Conservation (phyloP, 2,888 invertebrate species). For the Adelphocoris suturalis region DNA sequence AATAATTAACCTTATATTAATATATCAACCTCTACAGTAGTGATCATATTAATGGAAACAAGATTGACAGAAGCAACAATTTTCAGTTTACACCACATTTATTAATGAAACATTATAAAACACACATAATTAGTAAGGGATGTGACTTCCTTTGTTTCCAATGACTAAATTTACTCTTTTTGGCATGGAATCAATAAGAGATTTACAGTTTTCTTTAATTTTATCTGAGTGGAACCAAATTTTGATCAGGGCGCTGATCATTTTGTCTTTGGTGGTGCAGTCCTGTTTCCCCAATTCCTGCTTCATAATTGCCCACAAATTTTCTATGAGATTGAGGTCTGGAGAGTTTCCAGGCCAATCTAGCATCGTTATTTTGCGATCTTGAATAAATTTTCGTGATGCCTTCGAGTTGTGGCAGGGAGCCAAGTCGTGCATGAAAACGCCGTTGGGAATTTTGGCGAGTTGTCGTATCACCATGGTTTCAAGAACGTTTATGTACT, state of each 20-base stretch:
- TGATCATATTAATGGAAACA: background rate
- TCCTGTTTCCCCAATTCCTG: background rate
- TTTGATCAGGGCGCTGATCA: background rate
- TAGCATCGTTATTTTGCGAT: background rate
- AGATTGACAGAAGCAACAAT: background rate
- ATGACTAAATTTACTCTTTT: no score
- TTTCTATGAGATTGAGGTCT: background rate
- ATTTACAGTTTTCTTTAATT: conserved; percentile 20
- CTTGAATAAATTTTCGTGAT: background rate
- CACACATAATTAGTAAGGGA: background rate
- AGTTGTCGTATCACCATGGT: background rate
- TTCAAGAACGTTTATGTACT: background rate
- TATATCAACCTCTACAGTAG: no score
- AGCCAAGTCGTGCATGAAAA: background rate
- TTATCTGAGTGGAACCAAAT: background rate
- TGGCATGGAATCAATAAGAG: background rate
- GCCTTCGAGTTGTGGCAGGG: background rate
- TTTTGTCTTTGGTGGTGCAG: background rate
- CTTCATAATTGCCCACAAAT: background rate
- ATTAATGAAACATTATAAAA: background rate
- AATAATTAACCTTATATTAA: no score
- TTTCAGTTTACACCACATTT: background rate
- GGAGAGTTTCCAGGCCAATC: conserved; percentile 4
- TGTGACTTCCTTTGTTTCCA: background rate
- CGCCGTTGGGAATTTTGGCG: background rate